Evolutionary conservation across 2,113 vertebrate species (phyloP).

Genomic region (Lagopus muta): DNA sequence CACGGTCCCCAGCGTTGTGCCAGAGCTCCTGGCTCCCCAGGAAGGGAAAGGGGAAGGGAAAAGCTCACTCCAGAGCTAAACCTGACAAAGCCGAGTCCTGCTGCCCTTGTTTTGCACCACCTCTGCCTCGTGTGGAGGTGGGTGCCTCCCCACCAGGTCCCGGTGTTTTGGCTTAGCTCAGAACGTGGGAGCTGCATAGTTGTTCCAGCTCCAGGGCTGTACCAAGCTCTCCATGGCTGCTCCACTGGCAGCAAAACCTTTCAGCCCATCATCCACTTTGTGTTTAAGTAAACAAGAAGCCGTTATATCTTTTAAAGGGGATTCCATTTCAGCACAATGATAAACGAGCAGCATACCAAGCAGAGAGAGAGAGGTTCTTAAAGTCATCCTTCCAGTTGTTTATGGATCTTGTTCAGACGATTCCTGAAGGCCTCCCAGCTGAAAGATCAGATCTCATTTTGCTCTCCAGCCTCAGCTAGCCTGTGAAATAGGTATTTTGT

Average conservation of each 20-base stretch:
- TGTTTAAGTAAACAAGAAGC: conserved; percentile 64
- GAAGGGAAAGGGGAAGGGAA: not conserved
- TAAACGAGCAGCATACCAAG: conserved; percentile 68
- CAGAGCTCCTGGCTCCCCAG: not conserved
- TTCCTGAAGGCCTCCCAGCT: conserved; percentile 21
- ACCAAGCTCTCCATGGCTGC: not conserved
- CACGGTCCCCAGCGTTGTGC: rapidly evolving
- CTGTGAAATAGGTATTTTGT: not conserved
- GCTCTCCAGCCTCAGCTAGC: not conserved
- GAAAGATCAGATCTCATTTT: not conserved
- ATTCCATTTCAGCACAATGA: conserved; percentile 70
- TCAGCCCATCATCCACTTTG: conserved; percentile 54
- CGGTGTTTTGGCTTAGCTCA: not conserved
- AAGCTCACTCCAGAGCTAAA: not conserved
- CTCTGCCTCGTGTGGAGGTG: not conserved
- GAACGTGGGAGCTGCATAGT: not conserved
- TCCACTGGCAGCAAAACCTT: conserved; percentile 43
- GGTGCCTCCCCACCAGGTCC: not conserved
- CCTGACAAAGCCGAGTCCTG: rapidly evolving
- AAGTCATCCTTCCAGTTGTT: conserved; percentile 39
- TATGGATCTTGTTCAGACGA: conserved; percentile 13
- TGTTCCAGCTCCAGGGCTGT: not conserved
- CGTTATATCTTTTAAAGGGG: conserved; percentile 47
- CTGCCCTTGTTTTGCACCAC: rapidly evolving
- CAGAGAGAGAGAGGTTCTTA: conserved; percentile 45